Evolutionary conservation across 64 coral and sea anemone genomes (phyloP), one percentile per base, ranked within the genome.

Genomic region (Platygyra sinensis): DNA sequence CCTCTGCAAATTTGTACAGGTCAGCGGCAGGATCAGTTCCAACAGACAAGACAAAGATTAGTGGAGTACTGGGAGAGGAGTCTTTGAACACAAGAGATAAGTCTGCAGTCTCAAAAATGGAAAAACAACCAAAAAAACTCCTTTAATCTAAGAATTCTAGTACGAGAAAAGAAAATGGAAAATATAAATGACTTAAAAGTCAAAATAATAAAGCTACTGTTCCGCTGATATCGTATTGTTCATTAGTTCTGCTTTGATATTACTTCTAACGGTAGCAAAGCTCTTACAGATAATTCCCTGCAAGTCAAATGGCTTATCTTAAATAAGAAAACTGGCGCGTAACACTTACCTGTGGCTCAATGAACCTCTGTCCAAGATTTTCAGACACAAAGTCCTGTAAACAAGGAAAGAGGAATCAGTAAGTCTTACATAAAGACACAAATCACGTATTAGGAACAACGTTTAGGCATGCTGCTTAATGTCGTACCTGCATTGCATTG

Each of bases 1-100:
- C 97, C 60, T 99, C 97, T 27, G 97, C 97, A 88, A 99, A 99
- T 81, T 99, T 99, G 85, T 99, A 99, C 65, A 99, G 62, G 74
- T 99, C 97, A 75, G 97, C 97, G 12, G 97, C 97, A 20, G 97
- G 97, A 36, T 99, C 97, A 27, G 97, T 99, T 63, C 97, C 97
- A 74, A 91, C 90, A 3, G 97, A 99, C 77, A 99, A 57, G 18
- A 99, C 97, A 63, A 99, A 99, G 62, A 99, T 99, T 19, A 99
- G 79, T 24, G 97, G 97, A n/a, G 94, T 95, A 9, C 82, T 90
- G 17, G 94, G 91, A 5, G 97, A 99, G 10, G 97, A 99, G 71
- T 99, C 97, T 85, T 99, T 99, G 52, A 99, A 99, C 54, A 99
- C 97, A 30, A 94, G 83, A 32, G 97, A 99, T 11, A 99, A 69